These are phyloP conservation scores for Aphelocoma coerulescens DNA, from an alignment of 2,113 vertebrate species.

Conservation along the genomic window DNA sequence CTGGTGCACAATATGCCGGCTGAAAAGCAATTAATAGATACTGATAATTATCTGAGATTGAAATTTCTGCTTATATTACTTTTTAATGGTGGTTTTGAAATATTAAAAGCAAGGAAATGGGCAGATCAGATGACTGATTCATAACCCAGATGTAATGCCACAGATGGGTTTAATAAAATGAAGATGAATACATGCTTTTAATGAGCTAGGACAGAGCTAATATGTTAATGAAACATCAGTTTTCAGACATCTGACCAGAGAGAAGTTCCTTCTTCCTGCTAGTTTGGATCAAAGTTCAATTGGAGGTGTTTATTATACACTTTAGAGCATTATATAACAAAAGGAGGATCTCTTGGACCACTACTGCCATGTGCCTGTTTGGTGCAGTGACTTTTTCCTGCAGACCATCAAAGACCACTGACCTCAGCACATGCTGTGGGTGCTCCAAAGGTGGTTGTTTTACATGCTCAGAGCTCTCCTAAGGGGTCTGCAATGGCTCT, in stretches of 20 bases:
- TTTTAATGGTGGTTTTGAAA: slow-evolving; percentile 54
- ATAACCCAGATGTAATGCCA: not conserved
- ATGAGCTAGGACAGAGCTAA: not conserved
- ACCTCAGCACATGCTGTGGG: not conserved
- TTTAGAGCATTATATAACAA: not conserved
- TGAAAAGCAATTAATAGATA: slow-evolving; percentile 25
- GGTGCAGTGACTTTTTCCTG: not conserved
- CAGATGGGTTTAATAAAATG: not conserved
- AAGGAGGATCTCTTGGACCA: not conserved
- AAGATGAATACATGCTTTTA: slow-evolving; percentile 31
- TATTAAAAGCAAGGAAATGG: slow-evolving; percentile 59
- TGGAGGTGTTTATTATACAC: not conserved
- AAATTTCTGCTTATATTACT: slow-evolving; percentile 35
- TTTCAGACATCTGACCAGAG: not conserved
- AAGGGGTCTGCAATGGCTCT: not conserved
- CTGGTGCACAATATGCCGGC: not conserved
- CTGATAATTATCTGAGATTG: slow-evolving; percentile 38
- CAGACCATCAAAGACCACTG: not conserved
- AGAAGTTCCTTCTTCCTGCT: not conserved
- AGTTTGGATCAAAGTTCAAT: not conserved
- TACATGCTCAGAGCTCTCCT: not conserved
- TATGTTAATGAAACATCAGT: not conserved
- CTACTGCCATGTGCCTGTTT: not conserved
- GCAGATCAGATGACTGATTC: slow-evolving; percentile 14
- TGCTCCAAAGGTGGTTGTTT: not conserved